Evolutionary conservation across 1,140 invertebrate species (phyloP).

Genomic region (Hyles vespertilio): DNA sequence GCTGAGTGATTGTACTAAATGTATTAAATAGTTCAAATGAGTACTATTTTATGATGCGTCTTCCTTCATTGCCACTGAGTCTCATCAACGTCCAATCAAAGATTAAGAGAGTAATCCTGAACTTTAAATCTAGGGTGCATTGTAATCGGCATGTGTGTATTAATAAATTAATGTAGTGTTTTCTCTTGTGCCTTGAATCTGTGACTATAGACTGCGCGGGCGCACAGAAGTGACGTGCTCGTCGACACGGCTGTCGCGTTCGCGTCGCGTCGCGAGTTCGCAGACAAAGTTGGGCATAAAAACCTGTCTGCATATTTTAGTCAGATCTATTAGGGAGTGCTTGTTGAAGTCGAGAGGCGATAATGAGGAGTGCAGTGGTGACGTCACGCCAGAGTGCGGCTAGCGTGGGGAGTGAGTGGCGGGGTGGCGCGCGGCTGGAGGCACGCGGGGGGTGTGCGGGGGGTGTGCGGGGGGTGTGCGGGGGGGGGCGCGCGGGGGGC

Average conservation of each 20-base stretch:
- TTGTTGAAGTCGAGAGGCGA: conserved; percentile 59
- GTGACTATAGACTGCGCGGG: conserved; percentile 15
- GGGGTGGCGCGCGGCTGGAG: conserved; percentile 60
- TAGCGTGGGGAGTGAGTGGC: conserved; percentile 43
- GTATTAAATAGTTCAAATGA: too few relatives aligned
- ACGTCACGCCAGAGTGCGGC: conserved; percentile 50
- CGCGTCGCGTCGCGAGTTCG: conserved; percentile 19
- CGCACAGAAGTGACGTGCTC: conserved; percentile 20
- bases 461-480: conserved; percentile 39
- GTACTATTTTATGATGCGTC: too few relatives aligned
- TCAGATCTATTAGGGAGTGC: conserved; percentile 39
- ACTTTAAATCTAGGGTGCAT: too few relatives aligned
- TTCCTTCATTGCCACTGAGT: too few relatives aligned
- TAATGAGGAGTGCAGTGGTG: conserved; percentile 69
- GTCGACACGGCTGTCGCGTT: conserved; percentile 17
- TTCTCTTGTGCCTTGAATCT: conserved; percentile 3
- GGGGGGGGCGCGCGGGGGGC: conserved; percentile 42
- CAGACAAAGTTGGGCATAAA: conserved; percentile 26
- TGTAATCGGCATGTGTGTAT: too few relatives aligned
- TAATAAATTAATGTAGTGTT: conserved; percentile 4
- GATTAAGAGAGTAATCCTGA: too few relatives aligned
- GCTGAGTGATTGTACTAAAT: too few relatives aligned
- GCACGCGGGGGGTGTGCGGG: conserved; percentile 37
- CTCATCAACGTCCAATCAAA: too few relatives aligned
- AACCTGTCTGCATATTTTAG: conserved; percentile 32